These are phyloP conservation scores for Drosophila burlai DNA, from an alignment of 1,140 invertebrate genomes.

Conservation along the genomic window DNA sequence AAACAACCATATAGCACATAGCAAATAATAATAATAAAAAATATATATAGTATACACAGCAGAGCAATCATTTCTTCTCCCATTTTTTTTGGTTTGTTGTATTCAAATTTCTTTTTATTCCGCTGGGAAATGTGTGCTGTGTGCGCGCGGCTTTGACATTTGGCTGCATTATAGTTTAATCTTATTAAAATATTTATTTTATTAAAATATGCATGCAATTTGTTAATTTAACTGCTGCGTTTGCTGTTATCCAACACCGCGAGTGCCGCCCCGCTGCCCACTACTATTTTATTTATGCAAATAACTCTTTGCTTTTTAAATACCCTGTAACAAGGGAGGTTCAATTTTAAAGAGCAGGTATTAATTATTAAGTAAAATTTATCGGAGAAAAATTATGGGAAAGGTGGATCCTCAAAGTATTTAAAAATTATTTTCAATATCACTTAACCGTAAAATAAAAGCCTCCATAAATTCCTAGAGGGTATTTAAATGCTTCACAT, in stretches of 20 bases:
- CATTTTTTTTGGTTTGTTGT: conserved; percentile 6
- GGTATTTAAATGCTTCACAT: conserved; percentile 7
- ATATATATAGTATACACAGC: conserved; percentile 14
- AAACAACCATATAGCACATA: conserved; percentile 44
- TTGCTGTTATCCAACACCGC: conserved; percentile 42
- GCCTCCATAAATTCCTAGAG: background rate
- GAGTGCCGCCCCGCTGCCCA: background rate
- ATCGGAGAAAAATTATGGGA: background rate
- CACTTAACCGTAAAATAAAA: background rate
- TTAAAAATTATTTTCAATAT: background rate
- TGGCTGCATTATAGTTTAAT: conserved; percentile 84
- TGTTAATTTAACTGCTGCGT: conserved; percentile 82
- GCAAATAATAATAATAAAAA: conserved; percentile 19
- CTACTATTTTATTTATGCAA: conserved; percentile 67
- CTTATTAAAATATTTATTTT: conserved; percentile 84
- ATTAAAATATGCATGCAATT: conserved; percentile 84
- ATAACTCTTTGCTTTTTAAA: conserved; percentile 38
- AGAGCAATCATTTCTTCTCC: conserved; percentile 30
- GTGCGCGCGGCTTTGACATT: conserved; percentile 51
- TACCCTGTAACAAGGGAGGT: conserved; percentile 28
- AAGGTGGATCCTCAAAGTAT: background rate
- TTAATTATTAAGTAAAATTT: too few species aligned
- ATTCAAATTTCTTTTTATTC: conserved; percentile 55
- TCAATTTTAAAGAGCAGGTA: background rate
- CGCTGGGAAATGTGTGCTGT: conserved; percentile 56